Conservation (phyloP, 2,888 invertebrate species). For the Marasmarcha lunaedactyla region DNA sequence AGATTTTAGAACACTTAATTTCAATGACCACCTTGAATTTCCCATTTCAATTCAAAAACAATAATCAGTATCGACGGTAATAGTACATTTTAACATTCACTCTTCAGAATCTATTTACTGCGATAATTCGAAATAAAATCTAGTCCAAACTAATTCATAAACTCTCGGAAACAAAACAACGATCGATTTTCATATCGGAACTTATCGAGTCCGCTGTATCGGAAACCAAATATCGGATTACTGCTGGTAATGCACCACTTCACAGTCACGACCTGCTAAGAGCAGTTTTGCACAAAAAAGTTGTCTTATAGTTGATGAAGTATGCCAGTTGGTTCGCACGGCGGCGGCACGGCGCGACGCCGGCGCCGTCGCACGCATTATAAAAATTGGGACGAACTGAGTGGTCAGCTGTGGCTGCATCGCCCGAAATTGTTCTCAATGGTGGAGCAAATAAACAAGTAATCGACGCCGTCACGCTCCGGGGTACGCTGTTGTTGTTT, state of each 20-base stretch:
- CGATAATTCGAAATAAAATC: too few relatives aligned
- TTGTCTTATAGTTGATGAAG: constrained; percentile 35
- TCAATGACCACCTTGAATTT: too few relatives aligned
- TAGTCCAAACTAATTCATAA: too few relatives aligned
- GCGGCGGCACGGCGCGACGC: constrained; percentile 14
- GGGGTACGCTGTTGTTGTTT: too few relatives aligned
- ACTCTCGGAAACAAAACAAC: too few relatives aligned
- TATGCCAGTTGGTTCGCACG: constrained; percentile 60
- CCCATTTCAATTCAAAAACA: too few relatives aligned
- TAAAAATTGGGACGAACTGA: constrained; percentile 35
- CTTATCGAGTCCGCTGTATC: too few relatives aligned
- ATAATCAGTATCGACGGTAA: too few relatives aligned
- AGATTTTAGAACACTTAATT: too few relatives aligned
- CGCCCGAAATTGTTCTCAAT: constrained; percentile 39
- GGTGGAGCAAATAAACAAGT: constrained; percentile 26
- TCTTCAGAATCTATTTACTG: too few relatives aligned
- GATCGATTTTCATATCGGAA: too few relatives aligned
- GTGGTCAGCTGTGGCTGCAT: constrained; percentile 22
- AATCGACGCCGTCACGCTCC: constrained; percentile 15
- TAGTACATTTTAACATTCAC: too few relatives aligned
- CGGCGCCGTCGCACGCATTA: constrained; percentile 33
- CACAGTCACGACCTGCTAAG: constrained; percentile 56
- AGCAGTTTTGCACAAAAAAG: constrained; percentile 42
- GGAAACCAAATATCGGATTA: constrained; percentile 39
- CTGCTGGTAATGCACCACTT: constrained; percentile 50